phyloP scores from a whole-genome alignment of 1,140 invertebrate species.

The Acromyrmex heyeri region DNA sequence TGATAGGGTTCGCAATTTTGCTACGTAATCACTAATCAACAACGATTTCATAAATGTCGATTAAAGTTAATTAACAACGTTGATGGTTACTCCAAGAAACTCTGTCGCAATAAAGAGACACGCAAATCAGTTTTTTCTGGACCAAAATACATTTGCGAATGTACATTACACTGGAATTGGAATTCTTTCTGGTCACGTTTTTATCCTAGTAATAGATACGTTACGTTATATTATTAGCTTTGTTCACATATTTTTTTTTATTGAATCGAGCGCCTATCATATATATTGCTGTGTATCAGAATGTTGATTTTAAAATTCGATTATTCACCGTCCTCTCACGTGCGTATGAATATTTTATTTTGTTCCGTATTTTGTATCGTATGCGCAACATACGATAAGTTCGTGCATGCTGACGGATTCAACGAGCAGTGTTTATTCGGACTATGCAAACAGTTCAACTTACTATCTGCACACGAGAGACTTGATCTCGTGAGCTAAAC shows the following conservation, averaged over 20 bases:
- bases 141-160: background rate
- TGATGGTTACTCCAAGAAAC: background rate
- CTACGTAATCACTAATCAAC: constrained; percentile 23
- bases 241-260: background rate
- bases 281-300: background rate
- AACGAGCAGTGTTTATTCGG: background rate
- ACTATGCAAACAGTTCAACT: constrained; percentile 32
- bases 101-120: background rate
- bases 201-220: background rate
- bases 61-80: constrained; percentile 12
- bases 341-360: constrained; percentile 37
- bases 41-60: constrained; percentile 34
- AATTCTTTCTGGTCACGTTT: background rate
- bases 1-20: background rate
- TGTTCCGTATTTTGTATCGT: background rate
- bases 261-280: background rate
- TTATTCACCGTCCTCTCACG: constrained; percentile 1
- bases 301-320: constrained; percentile 28
- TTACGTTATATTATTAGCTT: background rate
- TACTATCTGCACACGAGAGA: constrained; percentile 25
- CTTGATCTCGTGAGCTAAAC: constrained; percentile 47
- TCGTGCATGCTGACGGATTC: background rate
- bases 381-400: background rate
- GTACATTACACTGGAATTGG: background rate
- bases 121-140: background rate